Base-by-base conservation (phyloP, 2,888 invertebrate genomes). In the Calliphora vomitoria region DNA sequence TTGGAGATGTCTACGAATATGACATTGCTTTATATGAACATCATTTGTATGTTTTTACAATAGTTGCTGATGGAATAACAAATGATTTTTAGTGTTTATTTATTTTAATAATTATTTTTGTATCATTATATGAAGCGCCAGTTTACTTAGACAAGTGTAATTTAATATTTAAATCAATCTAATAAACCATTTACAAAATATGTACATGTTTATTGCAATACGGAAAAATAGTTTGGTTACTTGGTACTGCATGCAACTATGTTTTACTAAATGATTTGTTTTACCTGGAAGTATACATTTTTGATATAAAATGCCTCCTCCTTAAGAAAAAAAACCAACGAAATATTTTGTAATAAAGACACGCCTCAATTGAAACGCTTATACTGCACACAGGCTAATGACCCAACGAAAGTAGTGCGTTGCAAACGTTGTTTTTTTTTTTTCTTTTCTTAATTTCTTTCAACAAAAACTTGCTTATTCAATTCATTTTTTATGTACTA, bases 361-460 rank as follows among this genome's bases (percentile, higher is more conserved):
- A 78, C 64, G 71, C 78, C 83, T 72, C 64, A 72, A 71, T 62
- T 82, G 58, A 66, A 68, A 58, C n/a, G 35, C 55, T 31, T 64
- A 38, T 64, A 10, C 3, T 18, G 13, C n/a, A 41, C 68, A 68
- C 13, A 60, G 83, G 83, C 55, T 71, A 83, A 64, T 83, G 83
- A 83, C 78, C 83, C 64, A 64, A 62, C 35, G 44, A 83, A 83
- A 78, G 71, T 78, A 71, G 71, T 78, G 64, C 78, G 41, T 71
- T 53, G 31, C 62, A 83, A 69, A 18, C 18, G 69, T 50, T 35
- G 15, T 18, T 82, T 64, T 35, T 38, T 60, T 13, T 62, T 35
- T 58, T 58, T 11, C 25, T 25, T 25, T 25, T 25, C 1, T 58
- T 25, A 25, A 35, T 62, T 62, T 71, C 13, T 62, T 35, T 25